These are phyloP conservation scores for Maniola hyperantus DNA, from an alignment of 2,888 invertebrate species.

Conservation along the genomic window DNA sequence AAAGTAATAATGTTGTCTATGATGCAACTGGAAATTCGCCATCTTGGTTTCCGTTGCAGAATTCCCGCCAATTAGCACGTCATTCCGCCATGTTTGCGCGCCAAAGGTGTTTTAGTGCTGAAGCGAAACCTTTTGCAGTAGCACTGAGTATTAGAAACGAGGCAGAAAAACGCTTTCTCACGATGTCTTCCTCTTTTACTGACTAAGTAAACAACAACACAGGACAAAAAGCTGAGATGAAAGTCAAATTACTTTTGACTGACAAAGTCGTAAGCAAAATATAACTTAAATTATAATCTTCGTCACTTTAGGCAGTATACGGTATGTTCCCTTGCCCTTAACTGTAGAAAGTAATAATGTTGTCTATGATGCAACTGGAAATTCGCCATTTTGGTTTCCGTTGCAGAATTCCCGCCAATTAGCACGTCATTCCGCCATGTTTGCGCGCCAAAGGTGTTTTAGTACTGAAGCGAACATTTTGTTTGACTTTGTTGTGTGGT, in stretches of 20 bases:
- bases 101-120: slow-evolving; percentile 67
- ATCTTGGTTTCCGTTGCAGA: slow-evolving; percentile 53
- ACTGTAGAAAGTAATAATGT: slow-evolving; percentile 55
- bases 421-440: slow-evolving; percentile 60
- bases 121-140: slow-evolving; percentile 57
- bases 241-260: too few species aligned
- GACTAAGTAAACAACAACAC: too few species aligned
- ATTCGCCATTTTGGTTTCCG: slow-evolving; percentile 53
- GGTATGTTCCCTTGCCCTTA: too few species aligned
- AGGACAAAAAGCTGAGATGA: too few species aligned
- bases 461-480: slow-evolving; percentile 58
- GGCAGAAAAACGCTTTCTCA: too few species aligned
- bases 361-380: slow-evolving; percentile 48
- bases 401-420: slow-evolving; percentile 70
- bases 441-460: slow-evolving; percentile 67
- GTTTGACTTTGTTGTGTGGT: slow-evolving; percentile 55
- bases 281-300: too few species aligned
- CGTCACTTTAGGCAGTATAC: too few species aligned
- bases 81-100: slow-evolving; percentile 54
- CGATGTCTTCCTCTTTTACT: too few species aligned
- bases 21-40: slow-evolving; percentile 50
- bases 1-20: slow-evolving; percentile 56
- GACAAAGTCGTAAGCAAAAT: too few species aligned
- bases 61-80: slow-evolving; percentile 75
- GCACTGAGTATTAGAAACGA: too few species aligned